These are phyloP conservation scores for Uria aalge DNA, from an alignment of 2,113 vertebrate genomes.

Conservation along the genomic window DNA sequence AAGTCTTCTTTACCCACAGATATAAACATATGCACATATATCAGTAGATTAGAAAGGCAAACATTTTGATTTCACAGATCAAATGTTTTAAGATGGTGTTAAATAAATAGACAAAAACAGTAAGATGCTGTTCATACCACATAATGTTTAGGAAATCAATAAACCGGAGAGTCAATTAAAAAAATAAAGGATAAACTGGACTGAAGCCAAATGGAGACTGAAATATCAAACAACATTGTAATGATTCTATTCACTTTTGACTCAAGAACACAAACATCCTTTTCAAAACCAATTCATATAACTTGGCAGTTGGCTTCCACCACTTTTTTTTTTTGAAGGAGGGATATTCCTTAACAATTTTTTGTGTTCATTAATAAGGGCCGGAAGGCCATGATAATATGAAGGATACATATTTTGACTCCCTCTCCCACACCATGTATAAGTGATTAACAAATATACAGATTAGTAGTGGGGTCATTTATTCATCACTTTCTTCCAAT, in stretches of 20 bases:
- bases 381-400: neutral
- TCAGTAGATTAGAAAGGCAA: neutral
- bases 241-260: neutral
- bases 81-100: neutral
- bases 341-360: neutral
- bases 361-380: neutral
- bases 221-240: neutral
- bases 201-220: neutral
- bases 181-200: neutral
- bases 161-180: neutral
- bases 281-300: neutral
- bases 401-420: neutral
- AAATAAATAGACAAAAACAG: neutral
- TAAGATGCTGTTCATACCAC: fast-evolving
- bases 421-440: neutral
- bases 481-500: neutral
- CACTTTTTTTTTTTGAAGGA: neutral
- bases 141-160: neutral
- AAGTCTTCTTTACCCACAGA: neutral
- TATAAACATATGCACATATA: neutral
- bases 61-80: neutral
- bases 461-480: neutral
- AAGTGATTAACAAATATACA: neutral
- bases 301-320: neutral
- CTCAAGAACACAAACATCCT: neutral